These are phyloP conservation scores for Apodemus agrarius DNA, from an alignment of 2,797 vertebrate genomes.

Conservation along the genomic window DNA sequence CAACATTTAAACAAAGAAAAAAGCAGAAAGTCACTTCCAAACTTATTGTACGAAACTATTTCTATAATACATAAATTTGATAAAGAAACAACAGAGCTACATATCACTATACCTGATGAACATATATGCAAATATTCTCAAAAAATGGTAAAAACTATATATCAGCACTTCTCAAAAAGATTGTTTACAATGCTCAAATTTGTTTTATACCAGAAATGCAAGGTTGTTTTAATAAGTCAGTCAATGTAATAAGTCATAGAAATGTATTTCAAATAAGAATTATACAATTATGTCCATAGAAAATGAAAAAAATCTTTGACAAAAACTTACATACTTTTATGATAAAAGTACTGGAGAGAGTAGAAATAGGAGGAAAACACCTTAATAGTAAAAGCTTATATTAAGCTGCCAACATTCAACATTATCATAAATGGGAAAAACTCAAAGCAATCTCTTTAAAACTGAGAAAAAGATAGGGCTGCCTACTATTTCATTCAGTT, in stretches of 20 bases:
- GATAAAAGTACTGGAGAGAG: not conserved
- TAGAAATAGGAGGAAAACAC: not conserved
- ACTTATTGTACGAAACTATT: not conserved
- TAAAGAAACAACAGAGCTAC: not conserved
- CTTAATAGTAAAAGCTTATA: not conserved
- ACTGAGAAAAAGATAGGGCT: not conserved
- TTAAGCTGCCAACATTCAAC: not conserved
- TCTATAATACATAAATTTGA: not conserved
- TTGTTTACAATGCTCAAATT: not conserved
- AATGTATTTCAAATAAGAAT: not conserved
- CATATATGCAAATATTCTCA: not conserved
- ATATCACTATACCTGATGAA: not conserved
- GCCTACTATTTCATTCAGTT: not conserved
- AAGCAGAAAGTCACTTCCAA: not conserved
- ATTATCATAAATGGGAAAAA: not conserved
- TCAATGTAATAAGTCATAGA: not conserved
- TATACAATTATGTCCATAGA: not conserved
- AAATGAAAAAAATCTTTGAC: not conserved
- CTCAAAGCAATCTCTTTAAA: not conserved
- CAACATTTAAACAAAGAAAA: not conserved
- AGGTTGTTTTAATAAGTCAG: not conserved
- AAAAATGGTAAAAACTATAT: not conserved
- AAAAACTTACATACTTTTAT: not conserved
- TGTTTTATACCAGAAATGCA: not conserved
- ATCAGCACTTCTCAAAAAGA: not conserved